Conservation (phyloP, 2,888 invertebrate species). For the Euplagia quadripunctaria region DNA sequence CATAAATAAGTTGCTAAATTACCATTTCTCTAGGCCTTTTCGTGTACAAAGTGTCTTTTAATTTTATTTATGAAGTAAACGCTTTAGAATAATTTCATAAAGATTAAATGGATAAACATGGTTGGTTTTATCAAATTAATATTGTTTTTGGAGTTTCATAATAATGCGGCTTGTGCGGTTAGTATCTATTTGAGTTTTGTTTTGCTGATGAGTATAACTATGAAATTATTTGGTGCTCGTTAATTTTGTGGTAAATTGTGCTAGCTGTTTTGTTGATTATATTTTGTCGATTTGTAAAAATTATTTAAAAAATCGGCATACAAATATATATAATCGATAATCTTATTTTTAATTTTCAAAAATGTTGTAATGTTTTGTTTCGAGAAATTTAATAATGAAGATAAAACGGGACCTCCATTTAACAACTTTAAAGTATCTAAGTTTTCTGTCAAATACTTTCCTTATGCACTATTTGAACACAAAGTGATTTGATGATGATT, state of each 20-base stretch:
- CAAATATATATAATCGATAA: too few species aligned
- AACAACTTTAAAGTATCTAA: too few species aligned
- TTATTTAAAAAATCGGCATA: too few species aligned
- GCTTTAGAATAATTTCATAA: conserved; percentile 22
- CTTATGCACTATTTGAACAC: too few species aligned
- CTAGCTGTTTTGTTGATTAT: background rate
- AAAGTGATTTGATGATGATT: too few species aligned
- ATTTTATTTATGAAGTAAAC: conserved; percentile 22
- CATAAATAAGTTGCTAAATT: conserved; percentile 23
- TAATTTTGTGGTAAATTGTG: background rate
- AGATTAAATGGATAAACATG: conserved; percentile 21
- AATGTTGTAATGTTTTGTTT: too few species aligned
- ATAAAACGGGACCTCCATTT: too few species aligned
- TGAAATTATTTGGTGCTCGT: background rate
- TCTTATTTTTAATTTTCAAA: too few species aligned
- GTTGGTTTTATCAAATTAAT: conserved; percentile 20
- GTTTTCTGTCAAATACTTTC: too few species aligned
- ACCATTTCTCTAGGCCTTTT: conserved; percentile 19
- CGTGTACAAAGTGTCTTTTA: conserved; percentile 19
- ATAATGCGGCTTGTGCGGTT: conserved; percentile 16
- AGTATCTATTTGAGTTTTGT: background rate
- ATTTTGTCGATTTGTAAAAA: too few species aligned
- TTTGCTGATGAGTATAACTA: background rate
- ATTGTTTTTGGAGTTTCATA: conserved; percentile 14
- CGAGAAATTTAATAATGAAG: too few species aligned